These are phyloP conservation scores for Geophilus truncorum DNA, from an alignment of 2,888 invertebrate genomes.

Conservation along the genomic window DNA sequence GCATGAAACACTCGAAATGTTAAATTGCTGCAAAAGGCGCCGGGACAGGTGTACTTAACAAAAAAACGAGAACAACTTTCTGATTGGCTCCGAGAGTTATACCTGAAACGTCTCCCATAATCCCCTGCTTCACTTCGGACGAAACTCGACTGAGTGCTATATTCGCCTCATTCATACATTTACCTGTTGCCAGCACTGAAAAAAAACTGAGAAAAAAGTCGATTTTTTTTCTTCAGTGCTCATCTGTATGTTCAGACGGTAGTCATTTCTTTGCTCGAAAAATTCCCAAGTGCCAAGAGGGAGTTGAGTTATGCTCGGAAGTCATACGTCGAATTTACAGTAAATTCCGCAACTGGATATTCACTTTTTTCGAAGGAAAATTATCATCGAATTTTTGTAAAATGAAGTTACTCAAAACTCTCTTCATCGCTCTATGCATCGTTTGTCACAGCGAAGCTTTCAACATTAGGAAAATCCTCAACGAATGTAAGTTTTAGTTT, in stretches of 20 bases:
- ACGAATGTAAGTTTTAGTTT: background rate
- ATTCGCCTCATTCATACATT: background rate
- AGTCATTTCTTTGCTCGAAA: background rate
- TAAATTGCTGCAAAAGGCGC: background rate
- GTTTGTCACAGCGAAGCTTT: background rate
- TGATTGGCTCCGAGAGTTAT: background rate
- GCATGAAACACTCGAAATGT: background rate
- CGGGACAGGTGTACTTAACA: background rate
- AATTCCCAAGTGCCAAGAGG: background rate
- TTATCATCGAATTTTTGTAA: background rate
- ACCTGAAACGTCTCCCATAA: background rate
- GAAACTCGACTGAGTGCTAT: background rate
- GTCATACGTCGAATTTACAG: background rate
- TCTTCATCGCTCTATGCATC: background rate
- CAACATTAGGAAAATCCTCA: background rate
- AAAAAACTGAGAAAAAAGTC: background rate
- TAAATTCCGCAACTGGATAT: background rate
- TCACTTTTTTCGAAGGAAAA: background rate
- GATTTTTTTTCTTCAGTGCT: background rate
- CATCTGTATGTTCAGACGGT: background rate
- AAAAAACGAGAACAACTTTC: background rate
- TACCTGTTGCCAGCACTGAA: background rate
- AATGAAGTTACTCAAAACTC: background rate
- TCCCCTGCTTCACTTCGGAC: background rate
- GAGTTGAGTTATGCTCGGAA: background rate